Evolutionary conservation across 2,888 invertebrate species (phyloP).

Genomic region (Tenthredo mesomela): DNA sequence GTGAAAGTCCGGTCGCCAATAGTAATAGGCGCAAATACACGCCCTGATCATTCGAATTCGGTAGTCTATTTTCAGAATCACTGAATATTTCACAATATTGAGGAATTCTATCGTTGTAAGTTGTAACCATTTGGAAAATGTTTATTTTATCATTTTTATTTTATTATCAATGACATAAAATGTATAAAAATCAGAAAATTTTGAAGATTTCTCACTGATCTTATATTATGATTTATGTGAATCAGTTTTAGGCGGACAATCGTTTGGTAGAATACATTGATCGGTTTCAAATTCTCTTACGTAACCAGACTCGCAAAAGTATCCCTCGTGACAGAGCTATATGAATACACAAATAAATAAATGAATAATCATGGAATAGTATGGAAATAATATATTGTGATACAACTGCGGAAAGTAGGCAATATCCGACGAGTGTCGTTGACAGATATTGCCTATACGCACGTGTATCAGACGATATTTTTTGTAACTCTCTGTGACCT

Average conservation of each 20-base stretch:
- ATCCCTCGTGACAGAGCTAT: conserved; percentile 7
- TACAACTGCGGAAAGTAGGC: no score
- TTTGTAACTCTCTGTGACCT: no score
- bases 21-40: no score
- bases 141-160: neutral
- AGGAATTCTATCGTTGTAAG: no score
- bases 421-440: no score
- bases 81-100: no score
- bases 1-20: no score
- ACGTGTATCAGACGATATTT: no score
- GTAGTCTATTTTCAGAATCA: no score
- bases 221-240: neutral
- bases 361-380: neutral
- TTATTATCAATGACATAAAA: neutral
- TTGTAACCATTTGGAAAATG: no score
- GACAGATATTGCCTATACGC: no score
- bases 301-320: conserved; percentile 18
- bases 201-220: neutral
- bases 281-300: neutral
- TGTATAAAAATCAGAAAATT: neutral
- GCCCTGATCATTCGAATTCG: no score
- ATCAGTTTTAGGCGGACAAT: neutral
- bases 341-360: neutral
- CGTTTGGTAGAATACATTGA: conserved; percentile 9
- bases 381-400: neutral